A percentile compares a stretch with the other conserved stretches of the same genome.
phyloP scores from a whole-genome alignment of 1,140 invertebrate species.

The Melipona quadrifasciata region DNA sequence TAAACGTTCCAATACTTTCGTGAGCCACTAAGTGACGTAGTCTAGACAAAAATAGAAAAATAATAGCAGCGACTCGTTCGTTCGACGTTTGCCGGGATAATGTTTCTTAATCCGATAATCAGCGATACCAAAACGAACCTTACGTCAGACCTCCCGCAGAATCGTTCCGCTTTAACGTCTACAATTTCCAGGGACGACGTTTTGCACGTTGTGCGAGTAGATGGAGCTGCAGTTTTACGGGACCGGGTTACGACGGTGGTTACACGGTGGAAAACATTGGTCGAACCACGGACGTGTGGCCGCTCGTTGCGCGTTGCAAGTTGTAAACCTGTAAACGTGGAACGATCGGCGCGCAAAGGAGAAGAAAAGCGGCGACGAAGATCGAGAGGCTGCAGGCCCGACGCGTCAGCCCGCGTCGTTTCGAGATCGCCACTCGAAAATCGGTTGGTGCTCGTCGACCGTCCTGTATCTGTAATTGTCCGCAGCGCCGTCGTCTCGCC shows the following conservation, averaged over 20 bases:
- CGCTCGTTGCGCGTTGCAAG: slow-evolving; percentile 35
- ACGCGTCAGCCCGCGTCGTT: no score
- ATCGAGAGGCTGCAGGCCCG: neutral
- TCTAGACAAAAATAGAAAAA: no score
- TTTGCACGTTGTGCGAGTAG: slow-evolving; percentile 37
- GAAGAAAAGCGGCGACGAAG: neutral
- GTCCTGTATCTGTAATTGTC: slow-evolving; percentile 48
- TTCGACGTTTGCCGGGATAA: slow-evolving; percentile 13
- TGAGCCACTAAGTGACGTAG: no score
- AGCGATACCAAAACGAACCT: slow-evolving; percentile 40
- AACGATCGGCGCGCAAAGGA: slow-evolving; percentile 16
- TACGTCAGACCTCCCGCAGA: neutral
- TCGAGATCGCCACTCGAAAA: slow-evolving; percentile 35
- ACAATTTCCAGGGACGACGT: slow-evolving; percentile 57
- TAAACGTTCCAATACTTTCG: no score
- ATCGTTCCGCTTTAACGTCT: slow-evolving; percentile 56
- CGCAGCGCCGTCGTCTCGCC: slow-evolving; percentile 19
- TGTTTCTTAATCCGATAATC: slow-evolving; percentile 58
- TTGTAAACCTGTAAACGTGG: slow-evolving; percentile 14
- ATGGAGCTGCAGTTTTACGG: slow-evolving; percentile 62
- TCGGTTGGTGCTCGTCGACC: slow-evolving; percentile 9
- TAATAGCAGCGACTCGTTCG: slow-evolving; percentile 30
- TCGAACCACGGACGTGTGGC: neutral
- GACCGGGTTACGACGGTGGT: slow-evolving; percentile 51
- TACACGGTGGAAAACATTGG: slow-evolving; percentile 41